Evolutionary conservation across 37 sponge, comb jelly and placozoan genomes (phyloP).

Genomic region (Diacarnus erythraeanus): DNA sequence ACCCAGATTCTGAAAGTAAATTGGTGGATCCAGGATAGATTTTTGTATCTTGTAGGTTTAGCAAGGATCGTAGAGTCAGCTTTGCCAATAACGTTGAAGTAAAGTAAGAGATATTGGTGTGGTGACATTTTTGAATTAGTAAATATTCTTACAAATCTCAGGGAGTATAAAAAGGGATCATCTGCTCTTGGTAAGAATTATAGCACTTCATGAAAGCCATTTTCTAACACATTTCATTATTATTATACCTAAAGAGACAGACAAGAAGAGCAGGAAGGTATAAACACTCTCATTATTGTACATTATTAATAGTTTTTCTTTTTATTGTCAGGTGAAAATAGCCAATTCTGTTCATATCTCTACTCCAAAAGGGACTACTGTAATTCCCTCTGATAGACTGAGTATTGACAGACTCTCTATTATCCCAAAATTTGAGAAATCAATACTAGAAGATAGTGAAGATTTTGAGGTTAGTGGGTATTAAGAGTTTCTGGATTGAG

Average conservation of each 20-base stretch:
- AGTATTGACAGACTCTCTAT: slow-evolving; percentile 2
- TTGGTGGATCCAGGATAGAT: too few relatives aligned
- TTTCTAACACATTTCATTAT: background rate
- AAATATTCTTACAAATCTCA: background rate
- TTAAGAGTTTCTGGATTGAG: too few relatives aligned
- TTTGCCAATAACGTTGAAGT: slow-evolving; percentile 37
- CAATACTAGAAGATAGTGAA: background rate
- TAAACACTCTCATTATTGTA: too few relatives aligned
- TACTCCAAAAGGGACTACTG: too few relatives aligned
- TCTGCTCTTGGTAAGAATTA: background rate
- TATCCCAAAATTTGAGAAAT: background rate
- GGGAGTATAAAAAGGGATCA: background rate
- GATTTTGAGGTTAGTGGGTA: slow-evolving; percentile 9
- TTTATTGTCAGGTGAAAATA: background rate
- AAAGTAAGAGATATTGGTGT: slow-evolving; percentile 26
- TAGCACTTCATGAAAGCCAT: background rate
- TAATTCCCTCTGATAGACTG: background rate
- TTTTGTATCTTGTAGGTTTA: slow-evolving; percentile 9
- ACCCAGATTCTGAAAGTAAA: too few relatives aligned
- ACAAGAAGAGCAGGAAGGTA: background rate
- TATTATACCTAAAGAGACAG: background rate
- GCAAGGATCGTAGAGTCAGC: slow-evolving; percentile 34
- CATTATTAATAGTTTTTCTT: background rate
- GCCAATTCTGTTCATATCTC: background rate
- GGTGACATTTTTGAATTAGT: background rate